These are phyloP conservation scores for Cinclus cinclus DNA, from an alignment of 2,113 vertebrate genomes.

Conservation along the genomic window DNA sequence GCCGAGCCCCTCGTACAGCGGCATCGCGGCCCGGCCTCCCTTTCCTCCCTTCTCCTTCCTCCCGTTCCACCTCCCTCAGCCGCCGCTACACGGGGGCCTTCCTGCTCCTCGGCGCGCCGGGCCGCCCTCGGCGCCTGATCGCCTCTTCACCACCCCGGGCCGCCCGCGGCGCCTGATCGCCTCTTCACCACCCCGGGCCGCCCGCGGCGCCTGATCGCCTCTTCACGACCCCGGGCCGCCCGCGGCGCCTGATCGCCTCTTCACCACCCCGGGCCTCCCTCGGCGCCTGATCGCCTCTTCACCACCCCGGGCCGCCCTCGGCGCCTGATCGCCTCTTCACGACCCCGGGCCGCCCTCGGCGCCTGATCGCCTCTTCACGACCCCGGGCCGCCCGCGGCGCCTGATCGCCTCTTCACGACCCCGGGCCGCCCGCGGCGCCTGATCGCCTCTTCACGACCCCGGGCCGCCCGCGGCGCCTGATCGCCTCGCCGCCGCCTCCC, in stretches of 20 bases:
- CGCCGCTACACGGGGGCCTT: neutral
- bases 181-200: too few relatives aligned
- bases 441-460: neutral
- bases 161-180: neutral
- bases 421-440: neutral
- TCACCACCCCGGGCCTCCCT: too few relatives aligned
- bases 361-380: neutral
- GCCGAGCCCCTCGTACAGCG: slow-evolving; percentile 1
- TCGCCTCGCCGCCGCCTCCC: neutral
- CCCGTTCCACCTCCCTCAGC: neutral
- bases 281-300: neutral
- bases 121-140: neutral
- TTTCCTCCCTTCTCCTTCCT: neutral
- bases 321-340: neutral
- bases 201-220: neutral
- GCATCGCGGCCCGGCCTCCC: neutral
- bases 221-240: too few relatives aligned
- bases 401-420: neutral
- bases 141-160: too few relatives aligned
- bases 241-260: neutral
- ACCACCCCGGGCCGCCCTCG: too few relatives aligned
- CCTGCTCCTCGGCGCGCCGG: neutral
- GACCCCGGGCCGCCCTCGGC: neutral
- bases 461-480: neutral
- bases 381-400: neutral